These are phyloP conservation scores for Ispidina picta DNA, from an alignment of 2,797 vertebrate species.

Conservation along the genomic window DNA sequence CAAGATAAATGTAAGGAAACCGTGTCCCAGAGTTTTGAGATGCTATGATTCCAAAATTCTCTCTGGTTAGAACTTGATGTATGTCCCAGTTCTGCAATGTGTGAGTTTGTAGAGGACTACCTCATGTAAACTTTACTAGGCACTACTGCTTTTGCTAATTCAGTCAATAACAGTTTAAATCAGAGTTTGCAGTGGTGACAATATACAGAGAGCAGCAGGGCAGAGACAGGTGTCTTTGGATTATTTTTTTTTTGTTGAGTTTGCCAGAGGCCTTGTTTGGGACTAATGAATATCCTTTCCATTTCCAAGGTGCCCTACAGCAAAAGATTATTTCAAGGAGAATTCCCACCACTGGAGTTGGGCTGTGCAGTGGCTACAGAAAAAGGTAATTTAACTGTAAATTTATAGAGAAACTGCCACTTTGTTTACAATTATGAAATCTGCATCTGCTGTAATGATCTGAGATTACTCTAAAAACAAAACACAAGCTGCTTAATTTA, in stretches of 20 bases:
- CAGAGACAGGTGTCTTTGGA: not conserved
- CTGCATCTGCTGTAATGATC: not conserved
- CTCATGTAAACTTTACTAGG: not conserved
- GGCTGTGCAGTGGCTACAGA: conserved; percentile 99
- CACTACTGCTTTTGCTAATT: not conserved
- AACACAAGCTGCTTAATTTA: not conserved
- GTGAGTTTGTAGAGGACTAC: not conserved
- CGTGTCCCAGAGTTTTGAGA: not conserved
- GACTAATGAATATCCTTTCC: not conserved
- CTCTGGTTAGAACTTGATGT: not conserved
- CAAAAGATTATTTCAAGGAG: conserved; percentile 99
- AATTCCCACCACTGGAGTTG: conserved; percentile 98
- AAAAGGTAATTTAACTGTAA: conserved; percentile 83
- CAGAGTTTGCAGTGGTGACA: not conserved
- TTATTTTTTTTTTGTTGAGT: not conserved
- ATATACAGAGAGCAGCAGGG: not conserved
- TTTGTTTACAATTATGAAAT: not conserved
- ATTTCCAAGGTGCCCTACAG: conserved; percentile 87
- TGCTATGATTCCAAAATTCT: not conserved
- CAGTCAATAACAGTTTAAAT: not conserved
- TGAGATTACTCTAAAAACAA: not conserved
- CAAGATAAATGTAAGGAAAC: not conserved
- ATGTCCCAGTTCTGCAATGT: not conserved
- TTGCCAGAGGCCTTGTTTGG: not conserved
- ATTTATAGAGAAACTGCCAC: not conserved